Conservation (phyloP, 2,797 vertebrate species). For the Pseudochaenichthys georgianus region DNA sequence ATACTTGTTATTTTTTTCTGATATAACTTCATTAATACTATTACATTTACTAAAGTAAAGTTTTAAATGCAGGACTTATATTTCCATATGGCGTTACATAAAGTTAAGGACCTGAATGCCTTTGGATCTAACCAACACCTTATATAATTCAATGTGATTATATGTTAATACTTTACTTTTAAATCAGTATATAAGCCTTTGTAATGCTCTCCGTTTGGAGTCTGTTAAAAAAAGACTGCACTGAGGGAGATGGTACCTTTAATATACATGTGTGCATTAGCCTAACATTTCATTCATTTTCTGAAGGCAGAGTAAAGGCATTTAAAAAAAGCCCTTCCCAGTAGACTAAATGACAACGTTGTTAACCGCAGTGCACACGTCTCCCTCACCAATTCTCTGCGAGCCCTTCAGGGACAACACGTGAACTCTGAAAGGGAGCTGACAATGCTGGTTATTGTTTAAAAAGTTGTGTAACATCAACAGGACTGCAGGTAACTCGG, state of each 20-base stretch:
- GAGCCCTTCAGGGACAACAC: conserved; percentile 31
- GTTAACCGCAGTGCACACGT: conserved; percentile 13
- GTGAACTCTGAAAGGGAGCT: conserved; percentile 47
- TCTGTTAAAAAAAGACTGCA: neutral
- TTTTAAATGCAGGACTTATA: too few species aligned
- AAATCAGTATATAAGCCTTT: neutral
- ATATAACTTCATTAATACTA: too few species aligned
- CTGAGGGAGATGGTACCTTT: conserved; percentile 4
- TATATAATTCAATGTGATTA: neutral
- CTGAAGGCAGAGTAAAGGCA: neutral
- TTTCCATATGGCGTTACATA: too few species aligned
- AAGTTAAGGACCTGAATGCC: too few species aligned
- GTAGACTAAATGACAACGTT: neutral
- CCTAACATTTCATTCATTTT: conserved; percentile 3
- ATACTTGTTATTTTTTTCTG: too few species aligned
- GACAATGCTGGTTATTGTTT: conserved; percentile 57
- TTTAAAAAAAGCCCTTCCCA: conserved; percentile 12
- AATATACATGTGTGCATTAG: conserved; percentile 9
- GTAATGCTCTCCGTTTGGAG: neutral
- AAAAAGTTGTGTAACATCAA: conserved; percentile 60
- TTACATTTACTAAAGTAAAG: too few species aligned
- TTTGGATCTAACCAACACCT: neutral
- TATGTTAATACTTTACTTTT: neutral
- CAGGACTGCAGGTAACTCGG: conserved; percentile 65
- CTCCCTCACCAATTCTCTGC: conserved; percentile 14